These are phyloP conservation scores for Metaphire vulgaris DNA, from an alignment of 1,140 invertebrate genomes.

Conservation along the genomic window DNA sequence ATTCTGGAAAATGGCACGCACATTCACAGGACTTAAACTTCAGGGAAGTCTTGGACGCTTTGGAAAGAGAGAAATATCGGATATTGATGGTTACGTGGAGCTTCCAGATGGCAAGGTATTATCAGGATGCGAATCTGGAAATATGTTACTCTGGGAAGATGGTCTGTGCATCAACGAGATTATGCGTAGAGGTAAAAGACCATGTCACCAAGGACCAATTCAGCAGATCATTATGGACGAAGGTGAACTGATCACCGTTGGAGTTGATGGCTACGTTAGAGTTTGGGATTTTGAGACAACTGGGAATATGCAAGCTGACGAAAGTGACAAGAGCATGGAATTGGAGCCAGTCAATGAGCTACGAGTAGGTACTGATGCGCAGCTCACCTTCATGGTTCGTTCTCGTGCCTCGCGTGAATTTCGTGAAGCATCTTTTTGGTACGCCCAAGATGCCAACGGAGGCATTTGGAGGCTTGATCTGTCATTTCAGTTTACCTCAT, in stretches of 20 bases:
- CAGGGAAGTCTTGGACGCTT: slow-evolving; percentile 77
- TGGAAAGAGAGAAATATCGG: slow-evolving; percentile 80
- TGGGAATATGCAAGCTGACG: slow-evolving; percentile 68
- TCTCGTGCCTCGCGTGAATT: slow-evolving; percentile 50
- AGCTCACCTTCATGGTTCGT: slow-evolving; percentile 58
- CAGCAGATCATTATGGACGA: slow-evolving; percentile 63
- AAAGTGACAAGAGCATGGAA: slow-evolving; percentile 69
- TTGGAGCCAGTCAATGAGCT: slow-evolving; percentile 76
- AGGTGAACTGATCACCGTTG: slow-evolving; percentile 59
- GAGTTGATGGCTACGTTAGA: slow-evolving; percentile 72
- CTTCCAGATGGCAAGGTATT: slow-evolving; percentile 73
- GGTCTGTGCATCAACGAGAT: slow-evolving; percentile 48
- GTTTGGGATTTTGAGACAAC: slow-evolving; percentile 82
- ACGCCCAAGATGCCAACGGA: slow-evolving; percentile 73
- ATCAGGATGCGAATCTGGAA: slow-evolving; percentile 80
- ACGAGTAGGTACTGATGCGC: slow-evolving; percentile 52
- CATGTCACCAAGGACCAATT: slow-evolving; percentile 68
- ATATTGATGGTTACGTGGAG: slow-evolving; percentile 72
- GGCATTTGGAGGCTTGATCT: slow-evolving; percentile 74
- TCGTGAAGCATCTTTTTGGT: slow-evolving; percentile 58
- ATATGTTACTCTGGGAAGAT: slow-evolving; percentile 79
- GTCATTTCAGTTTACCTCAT: slow-evolving; percentile 57
- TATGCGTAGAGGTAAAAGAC: slow-evolving; percentile 48
- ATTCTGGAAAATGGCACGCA: slow-evolving; percentile 84
- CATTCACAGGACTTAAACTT: slow-evolving; percentile 82